Evolutionary conservation across 2,888 invertebrate genomes (phyloP), one percentile per base, ranked within the genome.

Genomic region (Melieria crassipennis): DNA sequence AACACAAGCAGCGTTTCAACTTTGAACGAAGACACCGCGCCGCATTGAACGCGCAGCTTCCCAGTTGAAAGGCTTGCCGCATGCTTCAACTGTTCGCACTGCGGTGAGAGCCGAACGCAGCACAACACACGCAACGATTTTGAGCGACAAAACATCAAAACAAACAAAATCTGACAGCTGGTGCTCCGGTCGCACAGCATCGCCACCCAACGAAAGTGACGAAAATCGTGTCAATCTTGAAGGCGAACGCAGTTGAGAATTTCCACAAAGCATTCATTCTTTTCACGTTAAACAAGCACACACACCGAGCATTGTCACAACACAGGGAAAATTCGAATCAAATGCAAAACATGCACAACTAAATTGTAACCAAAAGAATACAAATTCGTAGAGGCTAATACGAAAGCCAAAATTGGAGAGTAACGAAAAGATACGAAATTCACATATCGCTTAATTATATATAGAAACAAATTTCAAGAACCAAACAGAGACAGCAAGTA

Each of bases 131-230:
- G n/a, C n/a, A 30, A 30, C 30, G 30, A 30, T 30, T 66, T 50
- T 10, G 30, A 30, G 30, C 30, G 30, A 30, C 30, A 30, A 62
- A 77, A 71, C 75, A 79, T 76, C 81, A 82, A 82, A 79, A 78
- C 79, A 80, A 80, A 80, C 80, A 80, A 80, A 75, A 77, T 79
- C 79, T 81, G 80, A 82, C 81, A 82, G 78, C 79, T 81, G 79
- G 78, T 30, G 30, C 30, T 30, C 30, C 30, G 30, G 30, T 30
- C 2, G 16, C 16, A 1, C 16, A 16, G 16, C 16, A 1, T 1
- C 16, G 30, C 30, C 30, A 30, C 30, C 30, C 30, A 30, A 30
- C 30, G 30, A 30, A 30, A 30, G 30, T 30, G 30, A 30, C 30
- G 30, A 50, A 50, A n/a, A 50, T 10, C 52, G 52, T 50, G n/a